Evolutionary conservation across 2,797 vertebrate genomes (phyloP).

Genomic region (Diceros bicornis): DNA sequence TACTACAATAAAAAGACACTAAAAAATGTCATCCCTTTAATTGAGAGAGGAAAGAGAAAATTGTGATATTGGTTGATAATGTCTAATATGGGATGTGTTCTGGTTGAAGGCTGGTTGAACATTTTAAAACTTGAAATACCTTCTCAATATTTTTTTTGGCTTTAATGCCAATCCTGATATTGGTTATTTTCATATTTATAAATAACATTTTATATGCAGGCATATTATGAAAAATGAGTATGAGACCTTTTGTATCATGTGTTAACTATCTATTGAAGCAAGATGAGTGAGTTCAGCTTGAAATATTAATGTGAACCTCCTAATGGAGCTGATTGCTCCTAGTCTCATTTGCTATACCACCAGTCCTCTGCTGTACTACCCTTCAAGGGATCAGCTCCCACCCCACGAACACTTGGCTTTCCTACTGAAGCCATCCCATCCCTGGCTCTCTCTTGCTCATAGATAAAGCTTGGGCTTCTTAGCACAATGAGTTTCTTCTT

Average conservation of each 20-base stretch:
- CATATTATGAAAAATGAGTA: not conserved
- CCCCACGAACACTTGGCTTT: not conserved
- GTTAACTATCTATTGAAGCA: not conserved
- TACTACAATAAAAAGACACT: not conserved
- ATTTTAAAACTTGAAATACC: conserved; percentile 31
- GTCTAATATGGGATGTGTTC: not conserved
- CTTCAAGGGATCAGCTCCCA: accelerated
- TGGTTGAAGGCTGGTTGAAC: not conserved
- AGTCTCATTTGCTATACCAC: accelerated
- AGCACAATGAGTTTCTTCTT: not conserved
- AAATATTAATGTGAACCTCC: not conserved
- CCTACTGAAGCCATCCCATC: not conserved
- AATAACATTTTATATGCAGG: not conserved
- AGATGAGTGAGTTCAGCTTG: not conserved
- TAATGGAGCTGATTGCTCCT: not conserved
- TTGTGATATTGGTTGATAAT: not conserved
- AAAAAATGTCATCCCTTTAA: conserved; percentile 3
- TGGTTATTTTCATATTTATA: not conserved
- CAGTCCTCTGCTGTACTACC: accelerated
- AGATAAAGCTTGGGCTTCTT: not conserved
- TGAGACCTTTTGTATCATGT: not conserved
- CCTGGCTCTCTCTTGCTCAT: not conserved
- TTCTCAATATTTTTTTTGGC: not conserved
- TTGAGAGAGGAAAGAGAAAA: conserved; percentile 8
- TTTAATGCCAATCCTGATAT: not conserved